Conservation (phyloP, 2,888 invertebrate genomes). For the Dorcus parallelipipedus region DNA sequence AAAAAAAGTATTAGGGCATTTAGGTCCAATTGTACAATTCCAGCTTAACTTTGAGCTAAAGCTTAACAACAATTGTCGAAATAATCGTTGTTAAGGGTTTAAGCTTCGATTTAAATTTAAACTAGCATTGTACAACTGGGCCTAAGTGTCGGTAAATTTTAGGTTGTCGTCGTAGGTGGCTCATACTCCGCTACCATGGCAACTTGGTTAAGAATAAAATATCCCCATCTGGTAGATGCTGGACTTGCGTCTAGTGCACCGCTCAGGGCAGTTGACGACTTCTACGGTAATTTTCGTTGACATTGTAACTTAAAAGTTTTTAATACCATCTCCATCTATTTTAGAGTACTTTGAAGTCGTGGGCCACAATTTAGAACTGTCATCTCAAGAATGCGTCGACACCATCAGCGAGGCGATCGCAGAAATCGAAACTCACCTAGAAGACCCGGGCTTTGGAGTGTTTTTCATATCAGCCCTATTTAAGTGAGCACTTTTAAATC, state of each 20-base stretch:
- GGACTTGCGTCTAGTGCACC: constrained; percentile 61
- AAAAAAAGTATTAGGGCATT: too few relatives aligned
- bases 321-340: not conserved
- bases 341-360: constrained; percentile 58
- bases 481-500: not conserved
- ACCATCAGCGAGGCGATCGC: constrained; percentile 47
- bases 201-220: constrained; percentile 57
- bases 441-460: constrained; percentile 8
- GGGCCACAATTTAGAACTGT: constrained; percentile 46
- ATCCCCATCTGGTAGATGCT: constrained; percentile 58
- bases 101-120: too few relatives aligned
- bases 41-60: too few relatives aligned
- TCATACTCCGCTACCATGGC: constrained; percentile 61
- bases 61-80: too few relatives aligned
- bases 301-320: too few relatives aligned
- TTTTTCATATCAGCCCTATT: not conserved
- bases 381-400: constrained; percentile 46
- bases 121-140: too few relatives aligned
- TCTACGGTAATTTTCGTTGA: constrained; percentile 48
- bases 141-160: not conserved
- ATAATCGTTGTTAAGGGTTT: too few relatives aligned
- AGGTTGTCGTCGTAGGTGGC: constrained; percentile 54
- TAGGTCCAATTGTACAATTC: too few relatives aligned
- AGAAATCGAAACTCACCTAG: constrained; percentile 39
- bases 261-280: constrained; percentile 56